Evolutionary conservation across 2,797 vertebrate species (phyloP).

Genomic region (Anguilla pacifica): DNA sequence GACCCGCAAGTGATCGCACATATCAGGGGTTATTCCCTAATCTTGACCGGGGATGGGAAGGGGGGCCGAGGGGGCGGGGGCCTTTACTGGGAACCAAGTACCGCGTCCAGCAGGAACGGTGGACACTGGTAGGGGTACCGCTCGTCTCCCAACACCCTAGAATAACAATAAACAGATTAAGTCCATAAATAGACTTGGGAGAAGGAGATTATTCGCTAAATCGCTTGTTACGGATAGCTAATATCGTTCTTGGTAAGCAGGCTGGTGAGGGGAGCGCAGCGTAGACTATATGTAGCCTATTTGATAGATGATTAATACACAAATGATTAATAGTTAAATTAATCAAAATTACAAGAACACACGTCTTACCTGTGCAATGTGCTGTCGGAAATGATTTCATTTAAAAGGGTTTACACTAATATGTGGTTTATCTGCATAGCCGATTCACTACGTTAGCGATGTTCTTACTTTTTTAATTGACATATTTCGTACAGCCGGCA

Average conservation of each 20-base stretch:
- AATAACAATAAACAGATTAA: constrained; percentile 1
- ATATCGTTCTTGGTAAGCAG: background rate
- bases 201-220: constrained; percentile 12
- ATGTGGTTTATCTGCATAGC: background rate
- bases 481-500: background rate
- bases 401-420: background rate
- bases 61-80: background rate
- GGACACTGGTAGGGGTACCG: background rate
- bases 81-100: background rate
- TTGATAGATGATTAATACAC: background rate
- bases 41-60: constrained; percentile 2
- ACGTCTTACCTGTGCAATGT: background rate
- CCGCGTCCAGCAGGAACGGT: background rate
- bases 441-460: background rate
- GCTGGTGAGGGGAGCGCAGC: background rate
- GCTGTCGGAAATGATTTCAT: background rate
- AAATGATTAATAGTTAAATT: background rate
- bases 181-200: constrained; percentile 5
- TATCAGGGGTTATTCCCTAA: constrained; percentile 15
- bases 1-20: constrained; percentile 14
- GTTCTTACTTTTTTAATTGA: background rate
- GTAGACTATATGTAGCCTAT: background rate
- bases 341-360: background rate
- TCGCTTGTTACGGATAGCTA: background rate
- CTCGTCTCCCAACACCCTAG: background rate